A percentile compares a stretch with the other conserved stretches of the same genome.
Evolutionary conservation across 2,888 invertebrate species (phyloP).

Genomic region (Rhingia rostrata): DNA sequence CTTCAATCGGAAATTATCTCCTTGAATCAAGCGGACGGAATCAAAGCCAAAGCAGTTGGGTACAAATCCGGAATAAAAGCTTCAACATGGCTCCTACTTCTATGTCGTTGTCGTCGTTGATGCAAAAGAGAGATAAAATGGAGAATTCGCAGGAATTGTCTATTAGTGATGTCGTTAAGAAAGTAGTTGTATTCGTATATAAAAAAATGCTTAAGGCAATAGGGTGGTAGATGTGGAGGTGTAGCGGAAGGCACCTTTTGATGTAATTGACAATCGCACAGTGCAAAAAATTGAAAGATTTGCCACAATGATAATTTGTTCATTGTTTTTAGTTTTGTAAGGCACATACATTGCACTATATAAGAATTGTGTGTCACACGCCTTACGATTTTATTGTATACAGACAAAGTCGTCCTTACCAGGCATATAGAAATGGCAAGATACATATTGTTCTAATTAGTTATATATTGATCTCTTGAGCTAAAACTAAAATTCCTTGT

Average conservation of each 20-base stretch:
- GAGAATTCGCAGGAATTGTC: slow-evolving; percentile 54
- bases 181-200: background rate
- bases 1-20: slow-evolving; percentile 71
- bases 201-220: too few relatives aligned
- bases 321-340: too few relatives aligned
- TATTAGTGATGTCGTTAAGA: slow-evolving; percentile 56
- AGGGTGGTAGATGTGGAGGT: too few relatives aligned
- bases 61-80: slow-evolving; percentile 60
- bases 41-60: slow-evolving; percentile 45
- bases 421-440: too few relatives aligned
- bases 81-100: slow-evolving; percentile 35
- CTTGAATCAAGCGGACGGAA: slow-evolving; percentile 46
- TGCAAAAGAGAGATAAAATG: slow-evolving; percentile 55
- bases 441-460: too few relatives aligned
- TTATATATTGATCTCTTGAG: too few relatives aligned
- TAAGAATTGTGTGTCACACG: too few relatives aligned
- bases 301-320: too few relatives aligned
- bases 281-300: background rate
- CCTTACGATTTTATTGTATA: too few relatives aligned
- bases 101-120: background rate
- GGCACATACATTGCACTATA: too few relatives aligned
- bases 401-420: too few relatives aligned
- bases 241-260: slow-evolving; percentile 4
- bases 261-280: slow-evolving; percentile 1
- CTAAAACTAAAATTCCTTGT: too few relatives aligned